phyloP scores from a whole-genome alignment of 2,113 vertebrate species.

The Platichthys stellatus region DNA sequence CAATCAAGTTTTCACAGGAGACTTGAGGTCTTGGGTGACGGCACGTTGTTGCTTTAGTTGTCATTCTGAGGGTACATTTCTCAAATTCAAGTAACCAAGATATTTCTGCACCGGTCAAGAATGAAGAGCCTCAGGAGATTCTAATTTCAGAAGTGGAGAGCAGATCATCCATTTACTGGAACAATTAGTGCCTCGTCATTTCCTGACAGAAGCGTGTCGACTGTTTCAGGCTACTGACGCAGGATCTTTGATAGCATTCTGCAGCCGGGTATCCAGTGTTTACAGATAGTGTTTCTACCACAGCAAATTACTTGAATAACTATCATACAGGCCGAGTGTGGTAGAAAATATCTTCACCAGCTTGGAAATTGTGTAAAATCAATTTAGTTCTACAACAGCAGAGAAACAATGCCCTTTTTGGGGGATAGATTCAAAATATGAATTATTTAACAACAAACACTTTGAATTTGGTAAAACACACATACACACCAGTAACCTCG shows the following conservation, averaged over 20 bases:
- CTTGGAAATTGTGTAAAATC: background rate
- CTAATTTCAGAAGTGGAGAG: background rate
- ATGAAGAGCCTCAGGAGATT: slow-evolving; percentile 10
- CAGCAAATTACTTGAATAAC: background rate
- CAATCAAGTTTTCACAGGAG: slow-evolving; percentile 80
- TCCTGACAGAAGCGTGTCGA: background rate
- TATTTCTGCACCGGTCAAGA: slow-evolving; percentile 7
- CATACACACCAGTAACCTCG: slow-evolving; percentile 41
- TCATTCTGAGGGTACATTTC: slow-evolving; percentile 43
- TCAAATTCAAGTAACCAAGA: slow-evolving; percentile 44
- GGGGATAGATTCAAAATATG: background rate
- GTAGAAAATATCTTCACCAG: background rate
- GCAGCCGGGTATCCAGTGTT: slow-evolving; percentile 29
- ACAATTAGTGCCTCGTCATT: background rate
- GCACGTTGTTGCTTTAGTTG: slow-evolving; percentile 8
- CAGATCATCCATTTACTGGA: background rate
- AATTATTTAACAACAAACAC: slow-evolving; percentile 10
- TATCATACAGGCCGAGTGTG: background rate
- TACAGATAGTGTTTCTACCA: slow-evolving; percentile 3
- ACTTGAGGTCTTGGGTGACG: slow-evolving; percentile 50
- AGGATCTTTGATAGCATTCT: background rate
- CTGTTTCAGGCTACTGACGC: background rate
- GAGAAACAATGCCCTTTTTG: background rate
- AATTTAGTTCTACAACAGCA: background rate
- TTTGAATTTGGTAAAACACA: background rate